Evolutionary conservation across 2,797 vertebrate genomes (phyloP).

Genomic region (Hirundo rustica): DNA sequence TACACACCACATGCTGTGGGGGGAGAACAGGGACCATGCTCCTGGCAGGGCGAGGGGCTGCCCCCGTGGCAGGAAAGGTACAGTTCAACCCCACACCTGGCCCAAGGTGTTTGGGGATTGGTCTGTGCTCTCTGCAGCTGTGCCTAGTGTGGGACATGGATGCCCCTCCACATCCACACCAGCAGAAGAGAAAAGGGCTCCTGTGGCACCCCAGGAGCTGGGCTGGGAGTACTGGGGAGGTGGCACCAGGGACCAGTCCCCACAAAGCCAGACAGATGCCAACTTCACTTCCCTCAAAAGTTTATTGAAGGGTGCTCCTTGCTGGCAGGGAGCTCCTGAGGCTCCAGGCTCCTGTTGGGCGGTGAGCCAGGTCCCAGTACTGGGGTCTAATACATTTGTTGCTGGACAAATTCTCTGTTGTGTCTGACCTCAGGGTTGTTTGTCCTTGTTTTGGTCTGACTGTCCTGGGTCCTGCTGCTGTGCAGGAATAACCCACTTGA

Average conservation of each 20-base stretch:
- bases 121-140: accelerated
- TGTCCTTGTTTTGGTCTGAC: not conserved
- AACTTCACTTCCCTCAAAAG: not conserved
- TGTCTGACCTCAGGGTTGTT: not conserved
- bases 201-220: accelerated
- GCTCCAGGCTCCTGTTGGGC: not conserved
- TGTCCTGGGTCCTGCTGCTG: not conserved
- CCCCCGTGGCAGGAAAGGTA: not conserved
- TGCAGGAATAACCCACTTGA: not conserved
- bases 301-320: not conserved
- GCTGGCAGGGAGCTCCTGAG: conserved; percentile 6
- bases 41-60: accelerated
- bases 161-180: accelerated
- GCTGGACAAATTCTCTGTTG: not conserved
- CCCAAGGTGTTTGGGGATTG: accelerated
- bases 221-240: not conserved
- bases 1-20: accelerated
- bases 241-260: not conserved
- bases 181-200: not conserved
- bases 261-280: not conserved
- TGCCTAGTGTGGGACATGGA: accelerated
- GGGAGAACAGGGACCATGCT: not conserved
- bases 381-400: not conserved
- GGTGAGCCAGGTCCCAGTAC: not conserved
- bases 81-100: accelerated